Percentiles rank a stretch among this genome's conserved stretches.
phyloP scores from a whole-genome alignment of 2,797 vertebrate species.

The Selene dorsalis region DNA sequence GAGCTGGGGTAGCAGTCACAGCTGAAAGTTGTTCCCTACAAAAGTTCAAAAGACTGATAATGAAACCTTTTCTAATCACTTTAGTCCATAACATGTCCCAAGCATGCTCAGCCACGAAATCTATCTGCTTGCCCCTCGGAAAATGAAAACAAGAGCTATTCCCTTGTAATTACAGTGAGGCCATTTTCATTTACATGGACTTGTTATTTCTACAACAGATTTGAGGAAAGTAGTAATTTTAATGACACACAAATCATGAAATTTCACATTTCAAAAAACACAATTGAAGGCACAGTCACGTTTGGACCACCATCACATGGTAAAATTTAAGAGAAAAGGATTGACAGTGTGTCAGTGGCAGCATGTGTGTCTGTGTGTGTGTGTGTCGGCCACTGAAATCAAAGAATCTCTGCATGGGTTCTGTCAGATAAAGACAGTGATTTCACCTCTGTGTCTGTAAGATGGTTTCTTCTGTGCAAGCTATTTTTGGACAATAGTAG shows the following conservation, averaged over 20 bases:
- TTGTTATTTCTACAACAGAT: background rate
- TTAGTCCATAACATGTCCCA: background rate
- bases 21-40: background rate
- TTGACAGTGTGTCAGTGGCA: constrained; percentile 28
- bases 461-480: background rate
- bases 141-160: background rate
- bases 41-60: constrained; percentile 11
- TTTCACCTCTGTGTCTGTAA: background rate
- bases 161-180: background rate
- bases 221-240: background rate
- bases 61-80: background rate
- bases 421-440: background rate
- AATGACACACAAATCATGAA: background rate
- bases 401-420: constrained; percentile 21
- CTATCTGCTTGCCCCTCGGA: background rate
- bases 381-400: constrained; percentile 21
- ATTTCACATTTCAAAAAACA: constrained; percentile 4
- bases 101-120: background rate
- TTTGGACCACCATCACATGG: background rate
- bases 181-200: background rate
- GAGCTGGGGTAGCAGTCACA: background rate
- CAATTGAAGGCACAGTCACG: background rate
- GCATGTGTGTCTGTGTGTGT: background rate
- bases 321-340: constrained; percentile 22
- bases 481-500: background rate